phyloP scores from a whole-genome alignment of 2,797 vertebrate species.

The Cichlasoma orientale region DNA sequence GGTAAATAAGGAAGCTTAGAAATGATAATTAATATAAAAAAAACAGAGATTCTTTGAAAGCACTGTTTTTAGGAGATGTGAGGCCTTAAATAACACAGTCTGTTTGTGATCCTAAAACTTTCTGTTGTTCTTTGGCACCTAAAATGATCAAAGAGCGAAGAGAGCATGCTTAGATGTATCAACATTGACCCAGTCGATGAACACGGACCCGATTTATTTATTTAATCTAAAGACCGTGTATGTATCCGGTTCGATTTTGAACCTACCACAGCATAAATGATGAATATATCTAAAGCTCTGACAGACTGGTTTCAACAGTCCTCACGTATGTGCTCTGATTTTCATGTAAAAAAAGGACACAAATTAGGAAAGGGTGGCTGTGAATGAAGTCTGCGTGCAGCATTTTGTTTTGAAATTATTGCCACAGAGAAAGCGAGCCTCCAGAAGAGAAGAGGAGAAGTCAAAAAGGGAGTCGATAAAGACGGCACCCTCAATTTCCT shows the following conservation, averaged over 20 bases:
- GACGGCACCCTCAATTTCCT: constrained; percentile 67
- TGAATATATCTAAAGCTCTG: constrained; percentile 27
- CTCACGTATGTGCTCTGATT: constrained; percentile 12
- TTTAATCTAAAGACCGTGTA: neutral
- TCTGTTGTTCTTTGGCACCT: neutral
- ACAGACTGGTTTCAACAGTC: constrained; percentile 7
- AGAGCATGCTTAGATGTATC: neutral
- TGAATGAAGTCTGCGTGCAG: constrained; percentile 9
- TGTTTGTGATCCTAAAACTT: neutral
- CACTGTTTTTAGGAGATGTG: neutral
- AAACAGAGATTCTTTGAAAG: neutral
- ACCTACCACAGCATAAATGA: neutral
- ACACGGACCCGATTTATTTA: neutral
- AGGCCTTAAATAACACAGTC: neutral
- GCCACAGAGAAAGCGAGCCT: constrained; percentile 1
- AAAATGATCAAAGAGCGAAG: neutral
- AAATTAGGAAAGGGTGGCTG: constrained; percentile 17
- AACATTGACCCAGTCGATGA: neutral
- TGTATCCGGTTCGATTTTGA: neutral
- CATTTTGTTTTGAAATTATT: constrained; percentile 9
- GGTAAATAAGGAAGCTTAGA: neutral
- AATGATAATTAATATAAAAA: neutral
- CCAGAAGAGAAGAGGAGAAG: constrained; percentile 33
- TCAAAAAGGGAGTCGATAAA: constrained; percentile 61
- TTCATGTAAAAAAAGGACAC: constrained; percentile 40